Evolutionary conservation across 2,888 invertebrate genomes (phyloP), one percentile per base, ranked within the genome.

Genomic region (Eupithecia subumbrata): DNA sequence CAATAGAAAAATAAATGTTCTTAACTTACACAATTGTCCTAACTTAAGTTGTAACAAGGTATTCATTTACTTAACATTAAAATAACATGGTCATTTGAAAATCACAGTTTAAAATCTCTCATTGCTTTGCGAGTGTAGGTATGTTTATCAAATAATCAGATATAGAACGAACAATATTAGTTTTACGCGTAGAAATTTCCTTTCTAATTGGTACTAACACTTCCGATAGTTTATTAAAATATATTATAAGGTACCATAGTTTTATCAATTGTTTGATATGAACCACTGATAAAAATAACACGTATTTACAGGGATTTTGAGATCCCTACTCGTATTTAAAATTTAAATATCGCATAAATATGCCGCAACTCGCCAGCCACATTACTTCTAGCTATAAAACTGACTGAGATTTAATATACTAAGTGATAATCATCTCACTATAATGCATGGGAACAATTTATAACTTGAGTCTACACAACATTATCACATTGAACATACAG

Each of bases 81-180:
- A 76, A 69, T 78, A 73, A 73, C 69, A 75, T 52, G 72, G 76
- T 77, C 75, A 73, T 76, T 78, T 69, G 71, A 71, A 76, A 78
- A 82, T 82, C 82, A 82, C 81, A 82, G 80, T 72, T 80, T 67
- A 72, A 76, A 80, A 80, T 81, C 79, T 81, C 79, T 79, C 78
- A 63, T 76, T 43, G 75, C 71, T 72, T 40, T 52, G 71, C 34
- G 69, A 76, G 69, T 74, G 72, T n/a, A n/a, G n/a, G n/a, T 52
- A 72, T 66, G 69, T 67, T 43, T 48, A 60, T 60, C 68, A 43
- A 22, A 68, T 34, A 25, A 14, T 22, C 4, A 25, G 25, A 25
- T 5, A 25, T 60, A 8, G 1, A 25, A 12, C 25, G 22, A 60
- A n/a, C 25, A 12, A 25, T 4, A 60, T 60, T 2, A 25, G 5